Percentiles rank a stretch among this genome's conserved stretches.
These are phyloP conservation scores for Asteroscopus sphinx DNA, from an alignment of 2,888 invertebrate species.

Conservation along the genomic window DNA sequence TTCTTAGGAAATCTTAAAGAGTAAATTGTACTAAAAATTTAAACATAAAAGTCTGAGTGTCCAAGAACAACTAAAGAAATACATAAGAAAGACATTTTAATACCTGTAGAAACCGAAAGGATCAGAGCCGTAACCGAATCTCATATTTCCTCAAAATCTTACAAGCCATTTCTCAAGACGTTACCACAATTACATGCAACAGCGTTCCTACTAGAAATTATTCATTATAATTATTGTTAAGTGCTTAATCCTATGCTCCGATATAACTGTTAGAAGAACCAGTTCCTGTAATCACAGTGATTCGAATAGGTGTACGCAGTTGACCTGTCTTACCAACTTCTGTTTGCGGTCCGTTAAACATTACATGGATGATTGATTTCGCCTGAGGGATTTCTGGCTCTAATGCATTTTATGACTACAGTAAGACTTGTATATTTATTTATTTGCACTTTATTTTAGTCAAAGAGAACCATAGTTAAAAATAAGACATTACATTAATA, in stretches of 20 bases:
- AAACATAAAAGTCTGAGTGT: no score
- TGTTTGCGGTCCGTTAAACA: constrained; percentile 35
- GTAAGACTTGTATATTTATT: no score
- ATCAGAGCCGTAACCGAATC: no score
- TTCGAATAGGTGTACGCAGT: constrained; percentile 60
- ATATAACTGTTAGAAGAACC: constrained; percentile 72
- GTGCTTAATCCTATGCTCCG: constrained; percentile 73
- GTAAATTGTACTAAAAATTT: no score
- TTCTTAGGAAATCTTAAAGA: no score
- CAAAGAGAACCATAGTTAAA: no score
- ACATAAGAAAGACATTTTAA: no score
- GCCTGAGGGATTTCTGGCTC: constrained; percentile 32
- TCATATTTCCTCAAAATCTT: constrained; percentile 2
- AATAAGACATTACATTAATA: no score
- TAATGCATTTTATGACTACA: no score
- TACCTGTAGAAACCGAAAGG: neutral
- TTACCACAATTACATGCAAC: constrained; percentile 19
- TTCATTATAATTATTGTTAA: constrained; percentile 75
- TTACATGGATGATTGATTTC: constrained; percentile 41
- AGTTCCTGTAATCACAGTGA: constrained; percentile 70
- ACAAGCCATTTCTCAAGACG: constrained; percentile 13
- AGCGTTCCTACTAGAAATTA: constrained; percentile 55
- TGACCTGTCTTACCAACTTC: constrained; percentile 45
- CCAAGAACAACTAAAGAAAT: no score
- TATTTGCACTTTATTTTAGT: no score